Evolutionary conservation across 2,113 vertebrate genomes (phyloP), one percentile per base, ranked within the genome.

Genomic region (Amphiprion percula): DNA sequence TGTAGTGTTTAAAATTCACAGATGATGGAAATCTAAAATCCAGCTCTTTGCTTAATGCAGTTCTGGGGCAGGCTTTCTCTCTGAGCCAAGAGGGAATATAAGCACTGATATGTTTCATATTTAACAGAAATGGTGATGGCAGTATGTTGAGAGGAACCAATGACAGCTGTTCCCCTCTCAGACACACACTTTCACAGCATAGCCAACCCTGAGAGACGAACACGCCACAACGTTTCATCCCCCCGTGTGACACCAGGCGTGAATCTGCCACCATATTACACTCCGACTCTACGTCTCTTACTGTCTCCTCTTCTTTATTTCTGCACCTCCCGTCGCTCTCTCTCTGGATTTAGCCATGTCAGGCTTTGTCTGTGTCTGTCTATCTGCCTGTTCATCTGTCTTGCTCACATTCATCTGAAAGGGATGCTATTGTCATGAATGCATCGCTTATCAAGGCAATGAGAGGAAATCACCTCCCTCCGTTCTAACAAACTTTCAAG

Each of bases 81-180:
- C 17, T 30, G 55, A 69, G 77, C 56, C 79, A 17, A 46, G 68
- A 17, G 68, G 79, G 74, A 75, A 80, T 74, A 82, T 50, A 65
- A 74, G 67, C 30, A 7, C 63, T 74, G 80, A 77, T 81, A 75
- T 74, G 66, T 87, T 87, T 92, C 80, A 87, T 86, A 88, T 88
- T 87, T 83, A 90, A 88, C 81, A 77, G 33, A 79, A 91, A 87
- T 66, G 79, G 74, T 68, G 86, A 88, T 74, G 84, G 87, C 89
- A 93, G 73, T 68, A 72, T 76, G 83, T 80, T 77, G 82, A 87
- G 85, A 85, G 74, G 68, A 80, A 70, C 75, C 80, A 85, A 82
- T 89, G 88, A 92, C 90, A 90, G 90, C 80, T 81, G 82, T 52
- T 90, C 88, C 46, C 60, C 52, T 56, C 67, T 72, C 85, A 83